phyloP scores from a whole-genome alignment of 2,113 vertebrate genomes.

The Paramormyrops kingsleyae region DNA sequence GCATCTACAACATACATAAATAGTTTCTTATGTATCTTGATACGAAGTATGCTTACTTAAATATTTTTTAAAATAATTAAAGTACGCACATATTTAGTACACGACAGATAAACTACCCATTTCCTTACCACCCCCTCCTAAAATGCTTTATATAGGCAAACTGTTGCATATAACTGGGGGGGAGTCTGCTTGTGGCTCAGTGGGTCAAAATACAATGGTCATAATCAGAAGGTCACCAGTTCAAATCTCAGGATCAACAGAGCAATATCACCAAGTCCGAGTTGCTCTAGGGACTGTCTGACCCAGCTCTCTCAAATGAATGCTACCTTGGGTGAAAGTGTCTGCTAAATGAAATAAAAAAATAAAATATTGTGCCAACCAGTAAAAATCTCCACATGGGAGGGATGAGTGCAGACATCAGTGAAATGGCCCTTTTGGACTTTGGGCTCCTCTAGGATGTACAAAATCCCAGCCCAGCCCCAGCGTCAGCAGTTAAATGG shows the following conservation, averaged over 20 bases:
- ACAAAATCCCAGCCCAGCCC: background rate
- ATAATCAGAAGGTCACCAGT: background rate
- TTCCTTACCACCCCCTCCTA: background rate
- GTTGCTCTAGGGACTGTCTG: background rate
- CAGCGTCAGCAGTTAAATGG: background rate
- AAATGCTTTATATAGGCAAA: background rate
- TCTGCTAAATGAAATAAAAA: background rate
- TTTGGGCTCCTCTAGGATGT: background rate
- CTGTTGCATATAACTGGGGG: background rate
- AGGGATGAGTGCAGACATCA: background rate
- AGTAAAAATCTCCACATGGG: background rate
- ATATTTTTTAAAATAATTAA: background rate
- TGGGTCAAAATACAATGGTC: background rate
- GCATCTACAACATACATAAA: background rate
- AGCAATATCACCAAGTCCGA: background rate
- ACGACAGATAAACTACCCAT: background rate
- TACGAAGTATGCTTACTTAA: background rate
- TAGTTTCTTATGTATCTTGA: background rate
- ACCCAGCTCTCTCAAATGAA: background rate
- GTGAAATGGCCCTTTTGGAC: background rate
- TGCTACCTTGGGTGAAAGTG: background rate
- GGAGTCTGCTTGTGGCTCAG: background rate
- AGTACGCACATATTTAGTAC: background rate
- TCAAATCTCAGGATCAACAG: background rate
- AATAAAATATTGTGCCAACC: background rate